Conservation (phyloP, 2,797 vertebrate genomes). For the Prionace glauca region DNA sequence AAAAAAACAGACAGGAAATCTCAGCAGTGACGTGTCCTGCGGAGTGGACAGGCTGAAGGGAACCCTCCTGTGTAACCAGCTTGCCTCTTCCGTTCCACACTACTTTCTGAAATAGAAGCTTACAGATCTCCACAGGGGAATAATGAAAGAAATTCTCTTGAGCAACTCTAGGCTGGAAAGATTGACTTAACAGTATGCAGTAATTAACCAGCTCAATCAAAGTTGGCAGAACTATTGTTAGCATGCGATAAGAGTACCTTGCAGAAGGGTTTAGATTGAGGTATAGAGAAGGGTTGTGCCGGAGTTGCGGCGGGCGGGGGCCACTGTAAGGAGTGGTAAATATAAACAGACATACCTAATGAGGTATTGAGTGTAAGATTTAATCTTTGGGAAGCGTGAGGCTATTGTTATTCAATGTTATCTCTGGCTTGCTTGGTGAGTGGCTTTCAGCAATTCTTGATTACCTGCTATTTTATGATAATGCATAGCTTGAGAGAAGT, state of each 20-base stretch:
- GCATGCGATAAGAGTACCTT: background rate
- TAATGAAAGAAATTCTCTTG: background rate
- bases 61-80: background rate
- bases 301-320: background rate
- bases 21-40: background rate
- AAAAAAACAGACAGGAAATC: background rate
- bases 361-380: background rate
- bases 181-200: background rate
- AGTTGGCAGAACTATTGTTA: background rate
- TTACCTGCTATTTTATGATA: background rate
- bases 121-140: background rate
- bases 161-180: background rate
- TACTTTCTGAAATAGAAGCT: background rate
- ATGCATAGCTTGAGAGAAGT: background rate
- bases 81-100: background rate
- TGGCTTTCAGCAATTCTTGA: background rate
- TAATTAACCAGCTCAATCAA: background rate
- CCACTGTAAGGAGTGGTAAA: no score
- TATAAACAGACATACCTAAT: background rate
- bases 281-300: no score
- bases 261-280: background rate
- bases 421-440: background rate
- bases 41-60: background rate
- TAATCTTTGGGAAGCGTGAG: background rate
- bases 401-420: background rate